These are phyloP conservation scores for Tetragonula carbonaria DNA, from an alignment of 2,888 invertebrate species.

Conservation along the genomic window DNA sequence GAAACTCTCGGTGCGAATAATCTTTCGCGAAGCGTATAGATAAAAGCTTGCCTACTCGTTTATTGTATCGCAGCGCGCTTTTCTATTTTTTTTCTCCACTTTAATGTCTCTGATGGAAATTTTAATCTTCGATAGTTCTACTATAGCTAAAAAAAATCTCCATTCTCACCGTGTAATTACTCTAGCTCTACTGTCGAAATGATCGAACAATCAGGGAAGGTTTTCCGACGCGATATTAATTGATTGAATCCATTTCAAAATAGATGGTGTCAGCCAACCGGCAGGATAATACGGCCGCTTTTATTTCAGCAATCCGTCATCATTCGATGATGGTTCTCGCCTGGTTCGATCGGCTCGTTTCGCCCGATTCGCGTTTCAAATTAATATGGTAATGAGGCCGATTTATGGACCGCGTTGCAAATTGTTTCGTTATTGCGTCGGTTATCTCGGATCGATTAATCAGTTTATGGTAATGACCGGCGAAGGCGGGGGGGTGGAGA, in stretches of 20 bases:
- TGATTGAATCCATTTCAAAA: slow-evolving; percentile 45
- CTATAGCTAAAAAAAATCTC: not conserved
- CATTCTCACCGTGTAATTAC: not conserved
- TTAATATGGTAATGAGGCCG: slow-evolving; percentile 67
- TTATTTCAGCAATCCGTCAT: slow-evolving; percentile 3
- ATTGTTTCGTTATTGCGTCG: slow-evolving; percentile 65
- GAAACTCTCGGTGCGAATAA: too few relatives aligned
- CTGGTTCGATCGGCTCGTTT: slow-evolving; percentile 9
- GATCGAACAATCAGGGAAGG: not conserved
- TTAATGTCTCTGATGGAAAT: too few relatives aligned
- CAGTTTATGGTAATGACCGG: slow-evolving; percentile 59
- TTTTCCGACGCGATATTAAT: slow-evolving; percentile 29
- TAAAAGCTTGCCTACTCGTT: too few relatives aligned
- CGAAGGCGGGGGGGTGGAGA: too few relatives aligned
- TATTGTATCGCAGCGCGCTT: too few relatives aligned
- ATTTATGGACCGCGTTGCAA: slow-evolving; percentile 53
- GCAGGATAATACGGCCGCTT: slow-evolving; percentile 12
- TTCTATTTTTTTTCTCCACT: too few relatives aligned
- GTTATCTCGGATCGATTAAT: slow-evolving; percentile 62
- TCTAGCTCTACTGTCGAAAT: not conserved
- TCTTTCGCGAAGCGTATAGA: too few relatives aligned
- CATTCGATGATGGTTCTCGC: not conserved
- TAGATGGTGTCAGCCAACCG: slow-evolving; percentile 18
- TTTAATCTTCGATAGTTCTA: too few relatives aligned
- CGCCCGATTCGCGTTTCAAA: slow-evolving; percentile 34